phyloP scores from a whole-genome alignment of 2,797 vertebrate genomes.

The Caiman crocodilus region DNA sequence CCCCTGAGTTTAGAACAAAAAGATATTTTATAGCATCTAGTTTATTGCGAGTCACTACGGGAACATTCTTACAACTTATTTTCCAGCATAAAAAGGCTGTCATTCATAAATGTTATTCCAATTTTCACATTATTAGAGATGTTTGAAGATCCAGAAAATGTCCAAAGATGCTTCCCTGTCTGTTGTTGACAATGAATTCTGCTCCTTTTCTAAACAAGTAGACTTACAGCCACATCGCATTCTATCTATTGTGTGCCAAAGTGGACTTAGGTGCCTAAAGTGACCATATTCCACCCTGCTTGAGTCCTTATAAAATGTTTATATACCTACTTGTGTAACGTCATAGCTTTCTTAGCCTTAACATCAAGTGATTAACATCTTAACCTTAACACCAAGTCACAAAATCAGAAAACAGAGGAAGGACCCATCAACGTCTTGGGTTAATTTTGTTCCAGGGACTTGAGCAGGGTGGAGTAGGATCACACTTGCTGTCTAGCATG shows the following conservation, averaged over 20 bases:
- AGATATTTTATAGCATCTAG: not conserved
- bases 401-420: too few species aligned
- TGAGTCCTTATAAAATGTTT: too few species aligned
- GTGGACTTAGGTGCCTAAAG: too few species aligned
- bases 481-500: not conserved
- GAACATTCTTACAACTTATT: not conserved
- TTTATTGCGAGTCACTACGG: not conserved
- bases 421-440: too few species aligned
- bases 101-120: not conserved
- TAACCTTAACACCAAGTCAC: too few species aligned
- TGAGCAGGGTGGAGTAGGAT: too few species aligned
- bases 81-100: not conserved
- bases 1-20: not conserved
- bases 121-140: not conserved
- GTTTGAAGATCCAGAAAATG: not conserved
- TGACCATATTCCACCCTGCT: too few species aligned
- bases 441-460: not conserved
- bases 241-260: too few species aligned
- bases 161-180: constrained; percentile 24
- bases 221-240: not conserved
- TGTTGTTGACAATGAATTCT: not conserved
- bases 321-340: too few species aligned
- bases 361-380: too few species aligned
- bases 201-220: not conserved
- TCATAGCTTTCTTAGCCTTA: too few species aligned